phyloP scores from a whole-genome alignment of 1,140 invertebrate species.

The Drosophila murphyi region DNA sequence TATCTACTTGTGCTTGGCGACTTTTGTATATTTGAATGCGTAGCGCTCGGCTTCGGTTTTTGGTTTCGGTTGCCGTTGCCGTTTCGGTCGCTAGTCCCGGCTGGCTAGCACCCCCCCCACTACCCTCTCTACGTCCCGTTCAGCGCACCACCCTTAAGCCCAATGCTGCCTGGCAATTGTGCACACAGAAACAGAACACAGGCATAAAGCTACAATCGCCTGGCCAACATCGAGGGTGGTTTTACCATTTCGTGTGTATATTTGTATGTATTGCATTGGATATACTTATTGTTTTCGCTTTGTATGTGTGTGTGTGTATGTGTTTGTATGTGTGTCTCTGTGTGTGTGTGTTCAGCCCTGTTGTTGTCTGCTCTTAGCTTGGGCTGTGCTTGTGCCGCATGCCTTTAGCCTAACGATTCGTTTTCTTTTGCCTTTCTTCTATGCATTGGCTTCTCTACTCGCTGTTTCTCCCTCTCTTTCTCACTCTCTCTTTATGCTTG shows the following conservation, averaged over 20 bases:
- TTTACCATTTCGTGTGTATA: slow-evolving; percentile 73
- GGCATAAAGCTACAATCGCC: slow-evolving; percentile 5
- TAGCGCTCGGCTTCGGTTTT: slow-evolving; percentile 61
- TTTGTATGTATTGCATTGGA: slow-evolving; percentile 54
- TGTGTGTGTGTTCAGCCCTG: slow-evolving; percentile 26
- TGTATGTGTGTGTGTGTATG: slow-evolving; percentile 34
- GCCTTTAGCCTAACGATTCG: slow-evolving; percentile 70
- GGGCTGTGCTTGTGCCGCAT: slow-evolving; percentile 48
- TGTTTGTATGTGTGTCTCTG: slow-evolving; percentile 22
- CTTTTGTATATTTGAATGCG: slow-evolving; percentile 80
- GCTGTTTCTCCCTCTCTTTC: slow-evolving; percentile 3
- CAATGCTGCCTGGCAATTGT: slow-evolving; percentile 9
- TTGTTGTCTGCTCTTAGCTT: slow-evolving; percentile 4
- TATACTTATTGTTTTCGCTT: slow-evolving; percentile 66
- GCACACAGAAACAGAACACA: slow-evolving; percentile 13
- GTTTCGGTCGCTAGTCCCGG: slow-evolving; percentile 21
- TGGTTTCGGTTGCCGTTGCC: slow-evolving; percentile 38
- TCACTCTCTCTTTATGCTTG: slow-evolving; percentile 20
- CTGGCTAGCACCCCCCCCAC: slow-evolving; percentile 10
- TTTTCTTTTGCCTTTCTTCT: slow-evolving; percentile 69
- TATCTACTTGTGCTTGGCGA: slow-evolving; percentile 59
- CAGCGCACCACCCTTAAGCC: slow-evolving; percentile 26
- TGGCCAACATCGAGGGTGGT: slow-evolving; percentile 60
- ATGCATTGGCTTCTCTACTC: slow-evolving; percentile 53
- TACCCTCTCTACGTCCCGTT: slow-evolving; percentile 5